Evolutionary conservation across 2,113 vertebrate species (phyloP).

Genomic region (Corydoras maculifer): DNA sequence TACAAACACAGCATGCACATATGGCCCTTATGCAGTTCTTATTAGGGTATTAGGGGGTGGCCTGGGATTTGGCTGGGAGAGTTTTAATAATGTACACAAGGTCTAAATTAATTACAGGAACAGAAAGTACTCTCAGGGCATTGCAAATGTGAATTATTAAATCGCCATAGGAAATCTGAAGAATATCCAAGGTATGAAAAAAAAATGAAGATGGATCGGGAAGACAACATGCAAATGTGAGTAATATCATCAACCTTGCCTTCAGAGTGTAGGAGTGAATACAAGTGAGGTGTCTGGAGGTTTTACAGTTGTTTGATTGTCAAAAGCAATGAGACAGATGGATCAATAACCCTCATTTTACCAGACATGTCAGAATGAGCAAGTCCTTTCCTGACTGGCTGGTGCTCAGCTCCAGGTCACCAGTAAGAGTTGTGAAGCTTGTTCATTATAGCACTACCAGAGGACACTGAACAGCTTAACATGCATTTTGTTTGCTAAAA

Average conservation of each 20-base stretch:
- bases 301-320: not conserved
- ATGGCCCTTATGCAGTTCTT: not conserved
- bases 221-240: not conserved
- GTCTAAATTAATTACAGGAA: slow-evolving; percentile 13
- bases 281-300: not conserved
- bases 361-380: slow-evolving; percentile 14
- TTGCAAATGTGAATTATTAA: slow-evolving; percentile 10
- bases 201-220: not conserved
- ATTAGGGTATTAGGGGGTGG: not conserved
- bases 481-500: slow-evolving; percentile 47
- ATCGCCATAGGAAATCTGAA: not conserved
- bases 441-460: slow-evolving; percentile 30
- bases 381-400: slow-evolving; percentile 2
- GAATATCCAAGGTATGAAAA: not conserved
- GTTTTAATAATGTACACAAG: slow-evolving; percentile 17
- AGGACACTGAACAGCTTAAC: slow-evolving; percentile 31
- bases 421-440: slow-evolving; percentile 5
- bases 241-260: slow-evolving; percentile 4
- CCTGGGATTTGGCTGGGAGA: not conserved
- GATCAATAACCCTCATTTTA: slow-evolving; percentile 28
- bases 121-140: not conserved
- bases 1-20: not conserved
- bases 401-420: not conserved
- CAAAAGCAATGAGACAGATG: slow-evolving; percentile 9
- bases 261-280: not conserved